Conservation (phyloP, 2,888 invertebrate genomes). For the Zaprionus obscuricornis region DNA sequence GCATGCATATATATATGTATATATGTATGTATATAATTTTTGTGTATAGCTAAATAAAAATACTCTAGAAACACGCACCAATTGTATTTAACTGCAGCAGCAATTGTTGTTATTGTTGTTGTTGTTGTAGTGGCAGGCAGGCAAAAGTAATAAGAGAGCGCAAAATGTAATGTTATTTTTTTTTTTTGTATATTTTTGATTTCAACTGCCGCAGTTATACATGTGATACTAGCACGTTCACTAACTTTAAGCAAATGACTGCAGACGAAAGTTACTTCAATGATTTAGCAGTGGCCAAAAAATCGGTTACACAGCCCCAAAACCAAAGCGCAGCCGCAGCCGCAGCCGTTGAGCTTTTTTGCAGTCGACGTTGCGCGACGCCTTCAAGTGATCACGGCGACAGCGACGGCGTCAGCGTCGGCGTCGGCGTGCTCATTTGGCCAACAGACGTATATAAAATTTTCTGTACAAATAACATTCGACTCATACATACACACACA, state of each 20-base stretch:
- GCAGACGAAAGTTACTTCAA: conserved; percentile 82
- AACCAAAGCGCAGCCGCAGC: conserved; percentile 40
- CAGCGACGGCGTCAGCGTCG: conserved; percentile 3
- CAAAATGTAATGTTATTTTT: conserved; percentile 15
- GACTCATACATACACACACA: neutral
- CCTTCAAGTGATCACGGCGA: neutral
- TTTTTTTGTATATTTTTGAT: conserved; percentile 6
- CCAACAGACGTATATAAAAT: conserved; percentile 28
- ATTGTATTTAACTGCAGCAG: neutral
- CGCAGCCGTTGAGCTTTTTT: conserved; percentile 51
- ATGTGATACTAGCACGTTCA: conserved; percentile 83
- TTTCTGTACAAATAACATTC: conserved; percentile 3
- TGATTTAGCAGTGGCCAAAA: conserved; percentile 82
- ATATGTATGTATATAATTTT: too few relatives aligned
- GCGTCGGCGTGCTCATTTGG: conserved; percentile 23
- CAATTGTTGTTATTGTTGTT: neutral
- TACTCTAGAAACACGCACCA: conserved; percentile 33
- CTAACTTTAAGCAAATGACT: conserved; percentile 84
- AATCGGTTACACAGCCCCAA: conserved; percentile 71
- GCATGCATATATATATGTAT: too few relatives aligned
- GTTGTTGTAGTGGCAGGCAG: neutral
- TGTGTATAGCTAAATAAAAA: conserved; percentile 4
- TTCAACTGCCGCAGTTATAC: conserved; percentile 61
- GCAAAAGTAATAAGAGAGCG: too few relatives aligned
- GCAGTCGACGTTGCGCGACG: conserved; percentile 24